Evolutionary conservation across 2,888 invertebrate genomes (phyloP), one percentile per base, ranked within the genome.

Genomic region (Boloria euphrosyne): DNA sequence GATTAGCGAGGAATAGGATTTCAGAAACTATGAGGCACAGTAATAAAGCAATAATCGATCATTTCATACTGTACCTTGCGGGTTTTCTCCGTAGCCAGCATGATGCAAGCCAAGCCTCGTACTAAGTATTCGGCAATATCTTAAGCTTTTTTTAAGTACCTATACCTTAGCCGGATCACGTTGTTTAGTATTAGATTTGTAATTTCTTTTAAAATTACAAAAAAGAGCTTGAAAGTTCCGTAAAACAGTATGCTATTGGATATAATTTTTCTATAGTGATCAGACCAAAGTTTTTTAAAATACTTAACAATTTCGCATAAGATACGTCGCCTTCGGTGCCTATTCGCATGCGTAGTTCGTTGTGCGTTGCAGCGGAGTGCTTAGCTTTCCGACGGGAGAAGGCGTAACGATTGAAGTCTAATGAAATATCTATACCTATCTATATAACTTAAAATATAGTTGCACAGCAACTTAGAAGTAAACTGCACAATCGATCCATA

Each of bases 271-370:
- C 61, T 50, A 58, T 31, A 62, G 60, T 60, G 53, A 69, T 71
- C 72, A 61, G 66, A 71, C 66, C 69, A 66, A 54, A 54, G 68
- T 54, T 58, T 17, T 59, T 46, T 16, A 44, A 22, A 61, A 70
- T 71, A 73, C 72, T 77, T 74, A 74, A 76, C 76, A 76, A 75
- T 72, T 68, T 68, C 70, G 71, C 72, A 67, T 68, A 62, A 78
- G 78, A 81, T 77, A 80, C 74, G 73, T 79, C 76, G 72, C 75
- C 70, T 46, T 64, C 62, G 79, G 80, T 87, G 86, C 86, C 88
- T 90, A 90, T 82, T 84, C 80, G 85, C 90, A 90, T 90, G 90
- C 90, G 87, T 81, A 86, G 87, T 80, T 79, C 87, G 86, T 83
- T 80, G 90, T 89, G 90, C 87, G 87, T 85, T 89, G 87, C 82